phyloP scores from a whole-genome alignment of 2,797 vertebrate genomes.

The Toxotes lorentzi region DNA sequence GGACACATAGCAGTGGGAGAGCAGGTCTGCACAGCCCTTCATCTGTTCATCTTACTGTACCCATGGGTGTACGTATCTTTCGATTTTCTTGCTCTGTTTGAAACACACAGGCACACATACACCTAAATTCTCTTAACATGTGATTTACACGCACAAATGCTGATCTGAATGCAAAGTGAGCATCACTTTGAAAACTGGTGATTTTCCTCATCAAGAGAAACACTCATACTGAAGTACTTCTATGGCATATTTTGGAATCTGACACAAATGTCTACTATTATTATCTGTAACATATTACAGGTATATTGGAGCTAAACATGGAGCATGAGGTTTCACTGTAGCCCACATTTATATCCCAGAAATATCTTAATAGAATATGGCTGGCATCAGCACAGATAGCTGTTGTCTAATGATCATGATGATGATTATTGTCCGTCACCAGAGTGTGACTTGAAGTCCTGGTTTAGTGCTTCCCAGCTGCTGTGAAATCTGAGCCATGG shows the following conservation, averaged over 20 bases:
- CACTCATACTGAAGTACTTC: background rate
- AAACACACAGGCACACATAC: background rate
- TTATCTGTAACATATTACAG: background rate
- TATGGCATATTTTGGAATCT: background rate
- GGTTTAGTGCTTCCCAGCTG: conserved; percentile 79
- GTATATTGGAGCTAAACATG: background rate
- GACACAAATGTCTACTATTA: background rate
- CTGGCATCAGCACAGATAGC: conserved; percentile 33
- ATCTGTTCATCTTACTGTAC: conserved; percentile 63
- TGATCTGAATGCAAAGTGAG: background rate
- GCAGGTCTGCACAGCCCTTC: conserved; percentile 34
- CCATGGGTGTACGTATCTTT: conserved; percentile 7
- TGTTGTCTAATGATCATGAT: conserved; percentile 72
- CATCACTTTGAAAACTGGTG: background rate
- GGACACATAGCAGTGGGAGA: conserved; percentile 38
- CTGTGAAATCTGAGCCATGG: conserved; percentile 83
- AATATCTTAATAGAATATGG: background rate
- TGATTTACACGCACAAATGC: background rate
- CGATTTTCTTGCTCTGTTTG: conserved; percentile 1
- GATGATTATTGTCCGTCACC: conserved; percentile 73
- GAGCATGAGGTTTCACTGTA: background rate
- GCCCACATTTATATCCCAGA: background rate
- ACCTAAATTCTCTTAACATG: background rate
- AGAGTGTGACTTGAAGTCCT: conserved; percentile 79
- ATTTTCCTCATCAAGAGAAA: conserved; percentile 1